Evolutionary conservation across 2,888 invertebrate species (phyloP).

Genomic region (Podotricha telesiphe): DNA sequence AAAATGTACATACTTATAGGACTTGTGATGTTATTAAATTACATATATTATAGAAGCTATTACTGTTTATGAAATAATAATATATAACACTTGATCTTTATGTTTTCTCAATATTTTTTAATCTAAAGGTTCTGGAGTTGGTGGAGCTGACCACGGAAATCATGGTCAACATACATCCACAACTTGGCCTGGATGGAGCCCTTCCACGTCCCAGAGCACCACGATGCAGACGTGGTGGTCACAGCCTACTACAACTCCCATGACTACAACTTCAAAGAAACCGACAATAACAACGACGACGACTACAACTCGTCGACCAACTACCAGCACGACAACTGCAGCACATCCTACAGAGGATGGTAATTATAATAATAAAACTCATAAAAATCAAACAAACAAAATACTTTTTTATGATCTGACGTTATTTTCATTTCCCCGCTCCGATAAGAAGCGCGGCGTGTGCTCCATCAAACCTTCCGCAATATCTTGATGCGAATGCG

Average conservation of each 20-base stretch:
- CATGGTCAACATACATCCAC: slow-evolving; percentile 65
- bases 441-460: too few relatives aligned
- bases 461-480: too few relatives aligned
- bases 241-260: slow-evolving; percentile 52
- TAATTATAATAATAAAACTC: slow-evolving; percentile 33
- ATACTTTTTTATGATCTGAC: too few relatives aligned
- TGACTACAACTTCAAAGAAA: slow-evolving; percentile 52
- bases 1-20: too few relatives aligned
- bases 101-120: background rate
- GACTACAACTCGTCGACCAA: slow-evolving; percentile 53
- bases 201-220: slow-evolving; percentile 54
- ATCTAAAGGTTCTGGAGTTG: slow-evolving; percentile 52
- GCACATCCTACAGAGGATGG: slow-evolving; percentile 48
- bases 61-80: too few relatives aligned
- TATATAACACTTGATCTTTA: too few relatives aligned
- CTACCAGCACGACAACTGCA: slow-evolving; percentile 50
- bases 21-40: too few relatives aligned
- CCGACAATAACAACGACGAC: slow-evolving; percentile 52
- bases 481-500: too few relatives aligned
- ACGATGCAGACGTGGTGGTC: slow-evolving; percentile 70
- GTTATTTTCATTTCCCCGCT: too few relatives aligned
- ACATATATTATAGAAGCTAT: too few relatives aligned
- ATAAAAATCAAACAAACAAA: background rate
- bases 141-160: slow-evolving; percentile 55
- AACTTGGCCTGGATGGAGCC: slow-evolving; percentile 75